Evolutionary conservation across 2,888 invertebrate genomes (phyloP), one percentile per base, ranked within the genome.

Genomic region (Pyrochroa serraticornis): DNA sequence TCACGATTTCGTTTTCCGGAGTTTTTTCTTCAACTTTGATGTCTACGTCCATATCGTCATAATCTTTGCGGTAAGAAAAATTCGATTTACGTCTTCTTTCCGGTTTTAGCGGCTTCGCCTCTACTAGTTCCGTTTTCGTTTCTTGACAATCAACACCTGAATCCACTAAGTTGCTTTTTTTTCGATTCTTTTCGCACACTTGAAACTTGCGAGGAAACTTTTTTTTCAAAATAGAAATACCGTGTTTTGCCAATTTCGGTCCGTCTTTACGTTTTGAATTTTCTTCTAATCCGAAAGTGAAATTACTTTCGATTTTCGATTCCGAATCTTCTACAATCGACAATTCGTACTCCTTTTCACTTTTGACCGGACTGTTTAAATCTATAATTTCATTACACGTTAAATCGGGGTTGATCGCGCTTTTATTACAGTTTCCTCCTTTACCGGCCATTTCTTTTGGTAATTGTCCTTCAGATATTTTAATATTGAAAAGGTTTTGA

Each of bases 401-500:
- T 74, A 70, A 81, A 80, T 33, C 36, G 2, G 12, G 10, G 9
- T 52, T 2, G 22, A 5, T 22, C 22, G 22, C 13, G 1, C 10
- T 82, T 53, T 61, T 67, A 39, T 68, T 66, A 47, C 50, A 59
- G 39, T 64, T 58, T 38, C 33, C 34, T n/a, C 1, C n/a, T 33
- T 55, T 38, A 32, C n/a, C 9, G 22, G 9, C 13, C 8, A 61
- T 51, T 12, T 49, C 55, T 32, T 58, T 33, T 62, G 64, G 63
- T n/a, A 65, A 37, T 49, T 69, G 65, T 45, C 71, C 70, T 58
- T 71, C 88, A 13, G 85, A 83, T 71, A 89, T 87, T 80, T 89
- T 88, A 57, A 88, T 80, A 75, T 88, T 88, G 57, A 87, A 85
- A 66, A 86, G 83, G 43, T 85, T 85, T 6, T 84, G 82, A 71